Conservation (phyloP, 2,113 vertebrate species). For the Dicerorhinus sumatrensis region DNA sequence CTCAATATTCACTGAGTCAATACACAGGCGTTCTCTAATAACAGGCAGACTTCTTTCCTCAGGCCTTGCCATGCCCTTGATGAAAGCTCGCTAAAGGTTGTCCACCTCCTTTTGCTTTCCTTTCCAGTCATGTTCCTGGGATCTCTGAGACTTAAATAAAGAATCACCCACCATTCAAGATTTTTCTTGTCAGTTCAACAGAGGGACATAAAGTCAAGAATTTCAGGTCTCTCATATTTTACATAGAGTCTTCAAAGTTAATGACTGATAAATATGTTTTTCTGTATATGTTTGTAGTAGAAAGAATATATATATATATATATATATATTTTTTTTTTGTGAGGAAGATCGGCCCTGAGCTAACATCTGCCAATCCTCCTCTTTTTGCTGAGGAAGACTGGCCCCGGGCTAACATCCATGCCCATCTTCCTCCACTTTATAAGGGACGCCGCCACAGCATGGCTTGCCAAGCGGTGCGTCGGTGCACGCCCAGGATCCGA, state of each 20-base stretch:
- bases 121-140: neutral
- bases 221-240: neutral
- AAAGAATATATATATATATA: neutral
- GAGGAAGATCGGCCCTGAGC: no score
- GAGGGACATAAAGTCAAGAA: neutral
- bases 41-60: neutral
- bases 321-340: no score
- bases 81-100: neutral
- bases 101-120: neutral
- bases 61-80: neutral
- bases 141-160: neutral
- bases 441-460: no score
- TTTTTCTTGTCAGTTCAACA: conserved; percentile 14
- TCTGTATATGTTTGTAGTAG: neutral
- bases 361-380: no score
- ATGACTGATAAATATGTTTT: neutral
- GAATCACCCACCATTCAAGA: neutral
- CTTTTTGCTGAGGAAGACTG: no score
- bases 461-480: no score
- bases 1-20: neutral
- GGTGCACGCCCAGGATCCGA: no score
- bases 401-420: no score
- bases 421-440: no score
- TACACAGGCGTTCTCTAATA: neutral
- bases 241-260: neutral